phyloP scores from a whole-genome alignment of 1,140 invertebrate species.

The Apis laboriosa region DNA sequence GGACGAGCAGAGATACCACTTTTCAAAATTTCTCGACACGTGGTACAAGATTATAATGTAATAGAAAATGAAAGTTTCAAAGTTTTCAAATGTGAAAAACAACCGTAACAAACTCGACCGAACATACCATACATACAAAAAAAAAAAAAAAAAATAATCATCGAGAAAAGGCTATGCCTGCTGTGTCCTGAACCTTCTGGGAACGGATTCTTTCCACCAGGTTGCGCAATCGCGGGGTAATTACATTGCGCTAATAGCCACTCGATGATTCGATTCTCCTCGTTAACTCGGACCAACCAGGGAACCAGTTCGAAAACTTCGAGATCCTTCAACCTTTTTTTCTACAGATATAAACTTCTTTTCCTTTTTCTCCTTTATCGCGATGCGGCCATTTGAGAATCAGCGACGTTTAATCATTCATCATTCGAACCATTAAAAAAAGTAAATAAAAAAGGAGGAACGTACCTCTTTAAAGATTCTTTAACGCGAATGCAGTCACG shows the following conservation, averaged over 20 bases:
- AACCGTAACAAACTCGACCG: neutral
- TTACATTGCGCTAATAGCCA: conserved; percentile 47
- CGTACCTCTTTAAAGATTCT: neutral
- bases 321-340: conserved; percentile 16
- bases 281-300: conserved; percentile 26
- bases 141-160: neutral
- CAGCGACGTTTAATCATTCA: neutral
- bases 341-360: neutral
- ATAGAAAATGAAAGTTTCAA: neutral
- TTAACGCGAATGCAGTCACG: neutral
- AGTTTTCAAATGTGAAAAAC: neutral
- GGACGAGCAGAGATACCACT: neutral
- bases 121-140: neutral
- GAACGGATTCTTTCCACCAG: conserved; percentile 34
- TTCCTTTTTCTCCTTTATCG: neutral
- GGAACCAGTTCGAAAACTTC: conserved; percentile 37
- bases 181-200: conserved; percentile 11
- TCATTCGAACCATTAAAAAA: no score
- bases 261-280: conserved; percentile 51
- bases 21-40: neutral
- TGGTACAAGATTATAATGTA: no score
- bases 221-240: conserved; percentile 45
- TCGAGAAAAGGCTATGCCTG: conserved; percentile 9
- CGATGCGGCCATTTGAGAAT: neutral
- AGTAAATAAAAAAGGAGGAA: no score